Evolutionary conservation across 2,797 vertebrate species (phyloP).

Genomic region (Sciurus carolinensis): DNA sequence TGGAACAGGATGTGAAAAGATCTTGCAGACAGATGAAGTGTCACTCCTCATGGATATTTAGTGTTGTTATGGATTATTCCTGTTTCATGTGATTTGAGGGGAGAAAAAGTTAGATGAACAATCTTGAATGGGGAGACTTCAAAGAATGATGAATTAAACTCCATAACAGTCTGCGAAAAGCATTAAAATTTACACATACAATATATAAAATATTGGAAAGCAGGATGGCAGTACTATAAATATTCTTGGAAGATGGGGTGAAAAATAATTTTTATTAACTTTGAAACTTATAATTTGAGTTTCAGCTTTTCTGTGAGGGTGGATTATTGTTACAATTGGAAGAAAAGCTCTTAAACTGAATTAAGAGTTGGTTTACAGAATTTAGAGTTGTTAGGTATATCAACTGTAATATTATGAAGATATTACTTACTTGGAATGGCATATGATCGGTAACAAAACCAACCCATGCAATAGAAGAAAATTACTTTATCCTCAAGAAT

Average conservation of each 20-base stretch:
- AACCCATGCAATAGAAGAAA: slow-evolving; percentile 21
- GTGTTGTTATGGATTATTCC: background rate
- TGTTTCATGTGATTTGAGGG: background rate
- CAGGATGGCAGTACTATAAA: background rate
- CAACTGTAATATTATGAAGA: slow-evolving; percentile 56
- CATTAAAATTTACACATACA: background rate
- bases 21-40: background rate
- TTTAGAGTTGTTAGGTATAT: background rate
- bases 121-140: background rate
- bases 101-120: background rate
- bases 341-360: slow-evolving; percentile 33
- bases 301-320: background rate
- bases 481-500: slow-evolving; percentile 7
- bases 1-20: background rate
- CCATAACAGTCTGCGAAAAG: background rate
- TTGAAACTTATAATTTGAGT: background rate
- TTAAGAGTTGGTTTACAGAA: slow-evolving; percentile 46
- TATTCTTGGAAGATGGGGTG: background rate
- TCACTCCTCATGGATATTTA: background rate
- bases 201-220: background rate
- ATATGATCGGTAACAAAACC: slow-evolving; percentile 21
- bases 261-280: slow-evolving; percentile 10
- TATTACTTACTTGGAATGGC: slow-evolving; percentile 58
- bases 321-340: slow-evolving; percentile 5
- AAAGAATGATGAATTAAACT: background rate